phyloP scores from a whole-genome alignment of 1,140 invertebrate species.

The Myzus persicae region DNA sequence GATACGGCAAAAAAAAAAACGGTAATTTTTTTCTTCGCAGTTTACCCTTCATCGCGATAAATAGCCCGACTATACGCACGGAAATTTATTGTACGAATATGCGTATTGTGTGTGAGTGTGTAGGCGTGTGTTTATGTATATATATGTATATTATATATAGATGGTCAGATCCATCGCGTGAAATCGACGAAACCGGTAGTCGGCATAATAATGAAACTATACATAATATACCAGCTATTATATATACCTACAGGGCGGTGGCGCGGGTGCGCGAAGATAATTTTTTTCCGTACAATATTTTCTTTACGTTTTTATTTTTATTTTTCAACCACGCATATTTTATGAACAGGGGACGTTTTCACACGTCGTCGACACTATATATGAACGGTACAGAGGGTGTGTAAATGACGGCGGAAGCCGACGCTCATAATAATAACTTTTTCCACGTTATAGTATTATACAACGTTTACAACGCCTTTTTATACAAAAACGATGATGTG shows the following conservation, averaged over 20 bases:
- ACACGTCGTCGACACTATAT: slow-evolving; percentile 42
- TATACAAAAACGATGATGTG: slow-evolving; percentile 33
- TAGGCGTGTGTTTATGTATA: neutral
- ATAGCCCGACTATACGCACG: neutral
- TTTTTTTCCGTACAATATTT: slow-evolving; percentile 32
- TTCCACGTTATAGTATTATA: neutral
- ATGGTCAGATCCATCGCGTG: neutral
- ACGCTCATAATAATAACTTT: slow-evolving; percentile 35
- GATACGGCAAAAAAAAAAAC: slow-evolving; percentile 29
- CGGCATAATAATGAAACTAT: neutral
- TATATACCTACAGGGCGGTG: neutral
- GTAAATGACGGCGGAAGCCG: slow-evolving; percentile 35
- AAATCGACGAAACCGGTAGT: slow-evolving; percentile 35
- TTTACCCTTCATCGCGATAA: slow-evolving; percentile 33
- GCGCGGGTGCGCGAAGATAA: neutral
- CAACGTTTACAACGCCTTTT: slow-evolving; percentile 36
- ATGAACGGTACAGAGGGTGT: neutral
- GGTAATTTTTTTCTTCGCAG: slow-evolving; percentile 29
- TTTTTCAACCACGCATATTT: neutral
- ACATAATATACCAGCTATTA: neutral
- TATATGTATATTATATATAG: neutral
- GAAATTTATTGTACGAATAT: neutral
- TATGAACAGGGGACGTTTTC: slow-evolving; percentile 41
- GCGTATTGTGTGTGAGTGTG: neutral
- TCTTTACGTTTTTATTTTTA: neutral